phyloP scores from a whole-genome alignment of 2,888 invertebrate genomes.

The Acanthacorydalis orientalis region DNA sequence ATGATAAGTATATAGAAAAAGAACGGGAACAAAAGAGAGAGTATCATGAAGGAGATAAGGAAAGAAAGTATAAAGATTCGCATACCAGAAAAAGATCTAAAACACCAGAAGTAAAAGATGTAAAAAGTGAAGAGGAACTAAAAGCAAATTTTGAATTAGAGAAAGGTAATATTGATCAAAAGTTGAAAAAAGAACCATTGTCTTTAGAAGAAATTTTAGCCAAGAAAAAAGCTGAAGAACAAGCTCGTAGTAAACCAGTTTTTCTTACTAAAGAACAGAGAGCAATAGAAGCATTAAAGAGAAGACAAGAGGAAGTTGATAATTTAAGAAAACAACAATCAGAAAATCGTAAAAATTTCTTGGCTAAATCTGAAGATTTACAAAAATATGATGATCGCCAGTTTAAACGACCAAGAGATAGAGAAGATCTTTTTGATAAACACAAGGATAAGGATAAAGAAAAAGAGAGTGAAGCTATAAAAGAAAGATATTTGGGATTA shows the following conservation, averaged over 20 bases:
- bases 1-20: slow-evolving; percentile 17
- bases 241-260: slow-evolving; percentile 87
- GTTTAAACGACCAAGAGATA: slow-evolving; percentile 24
- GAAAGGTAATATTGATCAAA: slow-evolving; percentile 14
- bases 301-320: slow-evolving; percentile 79
- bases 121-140: slow-evolving; percentile 14
- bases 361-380: slow-evolving; percentile 15
- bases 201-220: slow-evolving; percentile 90
- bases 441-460: slow-evolving; percentile 70
- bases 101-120: slow-evolving; percentile 23
- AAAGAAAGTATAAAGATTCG: slow-evolving; percentile 22
- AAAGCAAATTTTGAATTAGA: slow-evolving; percentile 23
- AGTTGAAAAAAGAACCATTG: slow-evolving; percentile 61
- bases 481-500: slow-evolving; percentile 86
- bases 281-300: slow-evolving; percentile 72
- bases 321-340: slow-evolving; percentile 56
- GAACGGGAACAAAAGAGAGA: slow-evolving; percentile 16
- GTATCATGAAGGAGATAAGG: slow-evolving; percentile 22
- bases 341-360: slow-evolving; percentile 32
- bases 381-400: slow-evolving; percentile 20
- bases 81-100: slow-evolving; percentile 24
- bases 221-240: slow-evolving; percentile 92
- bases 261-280: slow-evolving; percentile 94
- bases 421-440: slow-evolving; percentile 28
- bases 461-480: slow-evolving; percentile 86